Base-by-base conservation (phyloP, 2,888 invertebrate genomes). In the Plebejus argus region DNA sequence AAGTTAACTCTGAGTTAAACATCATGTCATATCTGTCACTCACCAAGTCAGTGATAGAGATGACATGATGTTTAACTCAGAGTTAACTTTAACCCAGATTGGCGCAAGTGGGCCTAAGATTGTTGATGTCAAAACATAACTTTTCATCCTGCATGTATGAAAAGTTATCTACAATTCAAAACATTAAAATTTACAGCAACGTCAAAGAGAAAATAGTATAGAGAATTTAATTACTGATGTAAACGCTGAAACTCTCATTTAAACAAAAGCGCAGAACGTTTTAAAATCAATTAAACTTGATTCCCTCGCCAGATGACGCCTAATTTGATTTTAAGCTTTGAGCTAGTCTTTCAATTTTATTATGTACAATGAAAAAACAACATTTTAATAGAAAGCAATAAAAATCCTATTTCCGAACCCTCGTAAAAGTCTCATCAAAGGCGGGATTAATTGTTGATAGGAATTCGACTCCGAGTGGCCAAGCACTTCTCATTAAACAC, bases 371-470 rank as follows among this genome's bases (percentile, higher is more conserved):
- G 28, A 53, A n/a, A 53, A 74, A 39, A 74, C 45, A 49, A 74
- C 53, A 53, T 39, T 72, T 39, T 72, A 23, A 72, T 45, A 12
- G n/a, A 74, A 74, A 49, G 74, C 28, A 74, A 74, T 74, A 49
- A 74, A 74, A 74, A 74, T 53, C 53, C 53, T 33, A 74, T 74
- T 74, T 74, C 74, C 45, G 23, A 49, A 49, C 72, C 74, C 28
- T 74, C 74, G 53, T 53, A 53, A 74, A 53, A 53, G 74, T 74
- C 74, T 74, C 53, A 74, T 74, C 74, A 74, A 49, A 74, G 74
- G 45, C 23, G 74, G 74, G 28, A 74, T 74, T 74, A 74, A 74
- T 53, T 74, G 74, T 53, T 74, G 74, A 74, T 74, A 74, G 53
- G 74, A 74, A 53, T 53, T 53, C 45, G 49, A 53, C 23, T 53